Conservation (phyloP, 2,113 vertebrate genomes). For the Chlamydotis undulata region DNA sequence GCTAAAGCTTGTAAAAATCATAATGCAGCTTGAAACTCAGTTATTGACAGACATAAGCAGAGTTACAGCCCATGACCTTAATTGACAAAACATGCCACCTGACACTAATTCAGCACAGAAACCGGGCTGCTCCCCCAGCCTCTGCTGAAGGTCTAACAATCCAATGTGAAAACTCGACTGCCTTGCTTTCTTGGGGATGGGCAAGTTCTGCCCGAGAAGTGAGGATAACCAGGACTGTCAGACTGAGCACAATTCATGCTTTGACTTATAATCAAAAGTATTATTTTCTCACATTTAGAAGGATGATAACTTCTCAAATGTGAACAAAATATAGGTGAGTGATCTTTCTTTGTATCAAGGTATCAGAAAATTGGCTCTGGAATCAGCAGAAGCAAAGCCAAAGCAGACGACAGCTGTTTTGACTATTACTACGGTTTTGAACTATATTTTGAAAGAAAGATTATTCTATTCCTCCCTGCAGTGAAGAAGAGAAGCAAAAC, state of each 20-base stretch:
- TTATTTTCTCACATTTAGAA: neutral
- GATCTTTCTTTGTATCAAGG: neutral
- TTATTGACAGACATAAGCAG: neutral
- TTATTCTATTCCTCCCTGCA: neutral
- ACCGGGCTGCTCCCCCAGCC: neutral
- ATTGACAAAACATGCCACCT: neutral
- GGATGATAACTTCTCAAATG: neutral
- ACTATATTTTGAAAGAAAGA: neutral
- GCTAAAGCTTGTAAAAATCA: neutral
- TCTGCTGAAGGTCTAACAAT: neutral
- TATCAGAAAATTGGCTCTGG: neutral
- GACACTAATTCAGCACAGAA: neutral
- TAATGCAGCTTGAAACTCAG: neutral
- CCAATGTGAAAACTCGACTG: neutral
- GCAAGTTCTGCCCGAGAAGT: neutral
- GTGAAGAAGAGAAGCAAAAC: neutral
- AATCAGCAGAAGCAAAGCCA: neutral
- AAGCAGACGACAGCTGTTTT: neutral
- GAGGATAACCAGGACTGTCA: neutral
- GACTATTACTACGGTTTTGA: neutral
- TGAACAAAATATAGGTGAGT: neutral
- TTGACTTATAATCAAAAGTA: neutral
- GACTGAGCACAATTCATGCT: neutral
- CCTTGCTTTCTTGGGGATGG: neutral
- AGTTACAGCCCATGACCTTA: neutral